Evolutionary conservation across 1,140 invertebrate species (phyloP).

Genomic region (Bombyx mori): DNA sequence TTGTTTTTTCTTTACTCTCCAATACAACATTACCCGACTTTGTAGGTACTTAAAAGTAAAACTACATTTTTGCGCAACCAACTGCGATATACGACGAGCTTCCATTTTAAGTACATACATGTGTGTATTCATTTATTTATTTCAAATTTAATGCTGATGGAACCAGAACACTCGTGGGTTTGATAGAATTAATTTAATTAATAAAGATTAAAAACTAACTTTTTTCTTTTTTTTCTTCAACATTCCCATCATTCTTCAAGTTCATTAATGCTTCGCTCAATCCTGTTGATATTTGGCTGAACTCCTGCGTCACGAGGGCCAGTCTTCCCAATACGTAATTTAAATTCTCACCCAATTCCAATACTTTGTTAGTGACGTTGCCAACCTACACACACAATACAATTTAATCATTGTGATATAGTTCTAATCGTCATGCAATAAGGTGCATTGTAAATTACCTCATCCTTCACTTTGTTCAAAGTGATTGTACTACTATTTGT

Average conservation of each 20-base stretch:
- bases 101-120: no score
- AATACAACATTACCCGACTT: no score
- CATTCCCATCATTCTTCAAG: conserved; percentile 70
- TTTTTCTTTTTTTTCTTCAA: no score
- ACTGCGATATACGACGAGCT: no score
- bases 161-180: no score
- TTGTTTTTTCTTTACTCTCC: no score
- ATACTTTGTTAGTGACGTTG: conserved; percentile 83
- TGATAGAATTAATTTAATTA: no score
- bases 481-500: conserved; percentile 86
- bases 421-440: conserved; percentile 9
- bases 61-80: no score
- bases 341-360: conserved; percentile 86
- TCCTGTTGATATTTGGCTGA: conserved; percentile 85
- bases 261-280: conserved; percentile 79
- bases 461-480: conserved; percentile 85
- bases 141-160: no score
- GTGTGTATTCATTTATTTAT: no score
- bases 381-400: conserved; percentile 70
- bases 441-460: conserved; percentile 67
- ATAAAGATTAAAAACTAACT: no score
- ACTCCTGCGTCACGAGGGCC: conserved; percentile 87
- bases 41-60: no score
- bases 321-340: conserved; percentile 88
- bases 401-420: conserved; percentile 10